phyloP scores from a whole-genome alignment of 2,113 vertebrate genomes.

The Syrmaticus mikado region DNA sequence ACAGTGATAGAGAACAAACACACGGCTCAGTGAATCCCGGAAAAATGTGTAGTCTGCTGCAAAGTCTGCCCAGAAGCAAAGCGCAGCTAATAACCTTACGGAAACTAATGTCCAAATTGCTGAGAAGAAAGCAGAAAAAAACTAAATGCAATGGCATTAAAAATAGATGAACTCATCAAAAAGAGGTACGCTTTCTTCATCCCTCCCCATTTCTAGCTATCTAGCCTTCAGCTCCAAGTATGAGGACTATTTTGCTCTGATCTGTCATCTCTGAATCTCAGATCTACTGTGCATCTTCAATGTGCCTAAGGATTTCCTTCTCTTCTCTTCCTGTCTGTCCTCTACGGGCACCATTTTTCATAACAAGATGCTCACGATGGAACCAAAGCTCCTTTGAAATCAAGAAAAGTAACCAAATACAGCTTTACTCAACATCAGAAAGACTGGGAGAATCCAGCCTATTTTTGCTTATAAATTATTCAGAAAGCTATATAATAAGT shows the following conservation, averaged over 20 bases:
- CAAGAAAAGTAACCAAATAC: conserved; percentile 47
- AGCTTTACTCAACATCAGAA: conserved; percentile 50
- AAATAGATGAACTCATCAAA: conserved; percentile 20
- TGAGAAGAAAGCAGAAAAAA: conserved; percentile 11
- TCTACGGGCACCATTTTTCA: conserved; percentile 18
- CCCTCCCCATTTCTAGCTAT: background rate
- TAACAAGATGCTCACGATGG: conserved; percentile 33
- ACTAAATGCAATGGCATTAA: background rate
- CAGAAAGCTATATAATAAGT: conserved; percentile 60
- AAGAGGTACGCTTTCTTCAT: conserved; percentile 9
- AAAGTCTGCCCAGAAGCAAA: background rate
- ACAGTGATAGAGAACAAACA: conserved; percentile 31
- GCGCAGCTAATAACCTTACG: background rate
- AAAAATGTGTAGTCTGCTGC: background rate
- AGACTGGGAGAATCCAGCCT: conserved; percentile 24
- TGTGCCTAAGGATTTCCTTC: conserved; percentile 55
- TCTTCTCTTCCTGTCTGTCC: conserved; percentile 38
- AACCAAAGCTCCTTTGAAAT: conserved; percentile 47
- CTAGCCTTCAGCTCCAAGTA: conserved; percentile 15
- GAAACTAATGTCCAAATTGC: background rate
- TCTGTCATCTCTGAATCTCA: conserved; percentile 42
- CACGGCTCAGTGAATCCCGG: background rate
- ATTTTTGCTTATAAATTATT: conserved; percentile 64
- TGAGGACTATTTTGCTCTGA: conserved; percentile 17
- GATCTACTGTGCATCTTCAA: background rate